Conservation (phyloP, 1,140 invertebrate species). For the Leptopilina clavipes region DNA sequence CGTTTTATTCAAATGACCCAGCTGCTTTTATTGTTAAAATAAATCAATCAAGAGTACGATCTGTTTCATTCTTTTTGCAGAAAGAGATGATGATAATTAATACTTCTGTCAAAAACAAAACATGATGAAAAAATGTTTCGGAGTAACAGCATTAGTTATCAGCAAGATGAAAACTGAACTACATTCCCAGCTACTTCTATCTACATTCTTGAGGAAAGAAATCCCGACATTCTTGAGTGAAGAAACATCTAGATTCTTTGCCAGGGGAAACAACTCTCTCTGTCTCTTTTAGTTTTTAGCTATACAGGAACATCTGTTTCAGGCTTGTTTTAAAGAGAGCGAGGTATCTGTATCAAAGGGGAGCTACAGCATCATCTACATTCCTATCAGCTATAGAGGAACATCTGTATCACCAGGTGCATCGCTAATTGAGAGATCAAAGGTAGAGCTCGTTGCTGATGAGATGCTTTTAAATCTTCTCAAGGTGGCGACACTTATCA, state of each 20-base stretch:
- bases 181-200: neutral
- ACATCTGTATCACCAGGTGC: slow-evolving; percentile 6
- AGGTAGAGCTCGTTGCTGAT: neutral
- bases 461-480: slow-evolving; percentile 26
- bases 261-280: neutral
- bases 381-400: neutral
- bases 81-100: too few species aligned
- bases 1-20: slow-evolving; percentile 12
- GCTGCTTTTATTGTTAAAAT: neutral
- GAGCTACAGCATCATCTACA: neutral
- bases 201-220: neutral
- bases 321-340: too few species aligned
- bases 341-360: neutral
- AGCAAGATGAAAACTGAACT: neutral
- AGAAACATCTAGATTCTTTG: slow-evolving; percentile 2
- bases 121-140: too few species aligned
- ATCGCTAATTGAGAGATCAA: slow-evolving; percentile 30
- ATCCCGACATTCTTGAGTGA: neutral
- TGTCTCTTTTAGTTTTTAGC: neutral
- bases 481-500: slow-evolving; percentile 32
- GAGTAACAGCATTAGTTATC: too few species aligned
- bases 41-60: neutral
- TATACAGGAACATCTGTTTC: slow-evolving; percentile 7
- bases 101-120: neutral
- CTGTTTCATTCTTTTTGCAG: too few species aligned